These are phyloP conservation scores for Heliothis peltigera DNA, from an alignment of 2,888 invertebrate species.

Conservation along the genomic window DNA sequence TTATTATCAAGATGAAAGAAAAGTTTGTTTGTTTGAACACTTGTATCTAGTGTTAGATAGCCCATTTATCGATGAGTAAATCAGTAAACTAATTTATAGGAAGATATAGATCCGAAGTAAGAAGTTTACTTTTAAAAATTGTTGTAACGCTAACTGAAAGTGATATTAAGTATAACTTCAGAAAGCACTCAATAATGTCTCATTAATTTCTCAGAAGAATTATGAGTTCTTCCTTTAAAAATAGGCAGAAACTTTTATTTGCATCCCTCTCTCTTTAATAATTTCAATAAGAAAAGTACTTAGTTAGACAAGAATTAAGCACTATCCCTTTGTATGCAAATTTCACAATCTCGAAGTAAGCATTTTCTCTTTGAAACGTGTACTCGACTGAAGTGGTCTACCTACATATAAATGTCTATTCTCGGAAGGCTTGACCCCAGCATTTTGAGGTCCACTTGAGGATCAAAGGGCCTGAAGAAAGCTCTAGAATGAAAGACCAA, in stretches of 20 bases:
- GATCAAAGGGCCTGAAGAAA: constrained; percentile 53
- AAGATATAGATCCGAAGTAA: no score
- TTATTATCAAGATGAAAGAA: no score
- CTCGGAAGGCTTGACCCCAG: constrained; percentile 48
- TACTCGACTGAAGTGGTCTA: constrained; percentile 53
- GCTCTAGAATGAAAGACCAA: constrained; percentile 66
- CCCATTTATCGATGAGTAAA: no score
- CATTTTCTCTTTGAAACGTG: constrained; percentile 57
- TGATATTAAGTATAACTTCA: no score
- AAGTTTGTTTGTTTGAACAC: no score
- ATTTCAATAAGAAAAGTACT: constrained; percentile 17
- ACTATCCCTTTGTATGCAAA: constrained; percentile 54
- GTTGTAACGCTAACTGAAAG: no score
- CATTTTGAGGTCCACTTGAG: constrained; percentile 50
- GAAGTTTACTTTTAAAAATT: no score
- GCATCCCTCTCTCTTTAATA: neutral
- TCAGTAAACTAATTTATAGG: no score
- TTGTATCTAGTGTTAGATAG: no score
- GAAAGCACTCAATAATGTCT: neutral
- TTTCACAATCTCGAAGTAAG: constrained; percentile 48
- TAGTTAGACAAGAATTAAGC: constrained; percentile 29
- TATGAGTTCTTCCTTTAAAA: neutral
- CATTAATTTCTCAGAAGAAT: neutral
- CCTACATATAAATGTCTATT: constrained; percentile 54
- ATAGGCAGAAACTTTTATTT: neutral